phyloP scores from a whole-genome alignment of 2,797 vertebrate species.

The Eospalax fontanierii region DNA sequence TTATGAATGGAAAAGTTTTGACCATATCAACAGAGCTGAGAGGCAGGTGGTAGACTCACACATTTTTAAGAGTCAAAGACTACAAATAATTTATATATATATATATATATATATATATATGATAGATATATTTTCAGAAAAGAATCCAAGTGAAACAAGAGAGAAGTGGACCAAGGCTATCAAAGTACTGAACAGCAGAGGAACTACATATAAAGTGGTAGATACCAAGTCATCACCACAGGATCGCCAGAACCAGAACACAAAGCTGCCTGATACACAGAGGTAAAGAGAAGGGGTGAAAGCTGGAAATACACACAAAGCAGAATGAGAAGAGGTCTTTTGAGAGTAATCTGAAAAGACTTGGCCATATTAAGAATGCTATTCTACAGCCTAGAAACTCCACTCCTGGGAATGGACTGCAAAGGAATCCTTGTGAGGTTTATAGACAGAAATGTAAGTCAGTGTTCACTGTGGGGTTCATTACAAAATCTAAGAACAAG shows the following conservation, averaged over 20 bases:
- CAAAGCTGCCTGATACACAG: not conserved
- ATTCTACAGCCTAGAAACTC: not conserved
- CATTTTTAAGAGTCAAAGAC: not conserved
- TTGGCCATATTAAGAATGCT: not conserved
- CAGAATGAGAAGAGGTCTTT: not conserved
- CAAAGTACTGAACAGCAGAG: not conserved
- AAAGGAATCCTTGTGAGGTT: not conserved
- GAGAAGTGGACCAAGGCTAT: not conserved
- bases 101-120: too few species aligned
- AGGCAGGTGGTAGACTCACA: not conserved
- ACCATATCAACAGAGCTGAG: not conserved
- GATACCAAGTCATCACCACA: not conserved
- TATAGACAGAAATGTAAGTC: not conserved
- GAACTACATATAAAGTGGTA: slow-evolving; percentile 30
- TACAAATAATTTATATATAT: too few species aligned
- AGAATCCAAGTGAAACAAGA: not conserved
- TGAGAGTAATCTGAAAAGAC: slow-evolving; percentile 12
- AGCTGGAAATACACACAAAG: not conserved
- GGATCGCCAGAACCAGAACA: not conserved
- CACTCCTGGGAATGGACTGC: not conserved
- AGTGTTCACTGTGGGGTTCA: not conserved
- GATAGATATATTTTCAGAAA: not conserved
- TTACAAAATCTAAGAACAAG: not conserved
- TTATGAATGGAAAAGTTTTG: not conserved
- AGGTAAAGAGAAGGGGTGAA: not conserved